These are phyloP conservation scores for Drosophila sulfurigaster DNA, from an alignment of 1,140 invertebrate genomes.

Conservation along the genomic window DNA sequence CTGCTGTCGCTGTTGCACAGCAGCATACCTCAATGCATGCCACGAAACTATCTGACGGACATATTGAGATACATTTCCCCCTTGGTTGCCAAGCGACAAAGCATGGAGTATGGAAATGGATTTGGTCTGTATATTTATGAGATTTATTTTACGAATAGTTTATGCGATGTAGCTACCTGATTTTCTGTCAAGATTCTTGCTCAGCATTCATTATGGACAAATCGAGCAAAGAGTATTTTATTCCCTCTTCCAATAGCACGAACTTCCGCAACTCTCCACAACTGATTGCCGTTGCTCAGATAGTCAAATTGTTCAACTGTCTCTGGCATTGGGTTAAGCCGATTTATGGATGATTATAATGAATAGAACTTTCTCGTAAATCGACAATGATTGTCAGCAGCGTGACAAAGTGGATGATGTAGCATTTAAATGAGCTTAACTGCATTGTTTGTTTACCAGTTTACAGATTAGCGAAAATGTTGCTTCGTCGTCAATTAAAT, in stretches of 20 bases:
- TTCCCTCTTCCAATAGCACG: slow-evolving; percentile 8
- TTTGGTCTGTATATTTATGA: slow-evolving; percentile 73
- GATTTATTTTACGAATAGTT: slow-evolving; percentile 74
- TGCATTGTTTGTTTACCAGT: background rate
- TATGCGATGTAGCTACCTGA: slow-evolving; percentile 77
- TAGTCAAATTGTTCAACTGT: slow-evolving; percentile 60
- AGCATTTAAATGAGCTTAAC: slow-evolving; percentile 17
- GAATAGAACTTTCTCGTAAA: slow-evolving; percentile 1
- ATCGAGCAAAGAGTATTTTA: slow-evolving; percentile 47
- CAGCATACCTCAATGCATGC: slow-evolving; percentile 25
- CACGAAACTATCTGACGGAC: slow-evolving; percentile 45
- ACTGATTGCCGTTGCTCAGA: slow-evolving; percentile 57
- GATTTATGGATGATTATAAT: slow-evolving; percentile 46
- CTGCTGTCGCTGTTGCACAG: background rate
- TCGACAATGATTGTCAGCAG: slow-evolving; percentile 33
- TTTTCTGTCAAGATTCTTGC: slow-evolving; percentile 31
- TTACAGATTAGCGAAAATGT: background rate
- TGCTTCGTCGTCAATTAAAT: background rate
- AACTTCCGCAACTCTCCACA: background rate
- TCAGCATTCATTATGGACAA: slow-evolving; percentile 52
- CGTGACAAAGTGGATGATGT: slow-evolving; percentile 18
- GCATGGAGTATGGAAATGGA: background rate
- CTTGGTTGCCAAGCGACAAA: slow-evolving; percentile 39
- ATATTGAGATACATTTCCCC: slow-evolving; percentile 58
- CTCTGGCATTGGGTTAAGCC: slow-evolving; percentile 39